A percentile compares a stretch with the other conserved stretches of the same genome.
Conservation (phyloP, 2,888 invertebrate genomes). For the Agriotes lineatus region DNA sequence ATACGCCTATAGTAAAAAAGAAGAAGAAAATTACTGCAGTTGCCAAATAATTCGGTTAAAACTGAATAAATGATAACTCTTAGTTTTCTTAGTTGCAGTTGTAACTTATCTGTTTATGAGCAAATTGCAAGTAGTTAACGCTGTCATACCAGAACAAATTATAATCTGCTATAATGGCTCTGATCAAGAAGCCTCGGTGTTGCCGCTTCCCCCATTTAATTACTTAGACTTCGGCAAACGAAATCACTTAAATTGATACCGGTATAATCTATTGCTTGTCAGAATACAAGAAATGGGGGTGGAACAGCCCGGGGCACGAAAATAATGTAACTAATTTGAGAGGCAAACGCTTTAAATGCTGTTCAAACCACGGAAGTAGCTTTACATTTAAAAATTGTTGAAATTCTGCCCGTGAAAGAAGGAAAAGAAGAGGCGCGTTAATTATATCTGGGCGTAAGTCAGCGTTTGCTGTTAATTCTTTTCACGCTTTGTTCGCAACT, state of each 20-base stretch:
- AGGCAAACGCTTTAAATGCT: constrained; percentile 7
- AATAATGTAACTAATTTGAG: constrained; percentile 14
- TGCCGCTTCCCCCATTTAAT: constrained; percentile 14
- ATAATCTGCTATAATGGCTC: constrained; percentile 4
- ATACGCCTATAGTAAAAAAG: too few species aligned
- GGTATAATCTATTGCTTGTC: constrained; percentile 19
- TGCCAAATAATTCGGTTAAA: too few species aligned
- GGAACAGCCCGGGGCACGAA: constrained; percentile 1
- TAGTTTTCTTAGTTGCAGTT: too few species aligned
- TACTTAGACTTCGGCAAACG: constrained; percentile 15
- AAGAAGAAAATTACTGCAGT: too few species aligned
- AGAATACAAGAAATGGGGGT: constrained; percentile 8
- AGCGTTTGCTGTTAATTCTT: constrained; percentile 6
- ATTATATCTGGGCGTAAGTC: constrained; percentile 5
- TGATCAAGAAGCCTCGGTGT: constrained; percentile 6
- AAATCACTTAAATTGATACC: constrained; percentile 21
- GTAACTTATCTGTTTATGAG: too few species aligned
- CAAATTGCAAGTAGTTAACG: too few species aligned
- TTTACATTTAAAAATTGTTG: constrained; percentile 13
- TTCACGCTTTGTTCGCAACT: constrained; percentile 7
- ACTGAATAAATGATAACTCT: too few species aligned
- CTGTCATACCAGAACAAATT: constrained; percentile 4
- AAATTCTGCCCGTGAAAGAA: not conserved
- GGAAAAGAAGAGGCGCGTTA: constrained; percentile 12
- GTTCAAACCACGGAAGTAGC: constrained; percentile 13